Evolutionary conservation across 2,797 vertebrate genomes (phyloP).

Genomic region (Mionectes olivaceus): DNA sequence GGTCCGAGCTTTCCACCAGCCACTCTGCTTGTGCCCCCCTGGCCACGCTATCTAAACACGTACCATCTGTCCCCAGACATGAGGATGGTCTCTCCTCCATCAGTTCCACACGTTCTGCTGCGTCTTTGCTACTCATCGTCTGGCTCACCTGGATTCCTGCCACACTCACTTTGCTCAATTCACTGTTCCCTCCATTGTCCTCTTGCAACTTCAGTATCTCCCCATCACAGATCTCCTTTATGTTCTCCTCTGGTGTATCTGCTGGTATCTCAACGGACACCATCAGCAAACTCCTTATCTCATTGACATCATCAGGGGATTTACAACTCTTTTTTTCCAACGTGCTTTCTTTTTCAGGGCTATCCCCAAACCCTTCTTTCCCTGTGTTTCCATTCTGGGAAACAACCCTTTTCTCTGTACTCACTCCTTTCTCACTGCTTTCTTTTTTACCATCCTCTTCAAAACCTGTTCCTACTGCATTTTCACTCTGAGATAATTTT

Average conservation of each 20-base stretch:
- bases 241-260: background rate
- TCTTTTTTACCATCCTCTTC: background rate
- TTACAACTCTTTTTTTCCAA: background rate
- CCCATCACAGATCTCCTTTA: background rate
- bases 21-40: background rate
- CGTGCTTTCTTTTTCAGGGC: background rate
- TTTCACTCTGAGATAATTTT: background rate
- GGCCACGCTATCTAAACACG: background rate
- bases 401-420: background rate
- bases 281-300: constrained; percentile 74
- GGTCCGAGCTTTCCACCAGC: background rate
- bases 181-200: background rate
- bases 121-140: background rate
- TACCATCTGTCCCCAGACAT: background rate
- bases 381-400: background rate
- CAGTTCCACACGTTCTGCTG: background rate
- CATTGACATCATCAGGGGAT: constrained; percentile 58
- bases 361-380: background rate
- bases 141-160: background rate
- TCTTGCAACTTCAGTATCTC: constrained; percentile 35
- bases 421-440: background rate
- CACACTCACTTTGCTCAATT: background rate
- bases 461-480: constrained; percentile 6
- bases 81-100: background rate
- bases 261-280: constrained; percentile 43